Conservation (phyloP, 2,888 invertebrate genomes). For the Amiota mariae region DNA sequence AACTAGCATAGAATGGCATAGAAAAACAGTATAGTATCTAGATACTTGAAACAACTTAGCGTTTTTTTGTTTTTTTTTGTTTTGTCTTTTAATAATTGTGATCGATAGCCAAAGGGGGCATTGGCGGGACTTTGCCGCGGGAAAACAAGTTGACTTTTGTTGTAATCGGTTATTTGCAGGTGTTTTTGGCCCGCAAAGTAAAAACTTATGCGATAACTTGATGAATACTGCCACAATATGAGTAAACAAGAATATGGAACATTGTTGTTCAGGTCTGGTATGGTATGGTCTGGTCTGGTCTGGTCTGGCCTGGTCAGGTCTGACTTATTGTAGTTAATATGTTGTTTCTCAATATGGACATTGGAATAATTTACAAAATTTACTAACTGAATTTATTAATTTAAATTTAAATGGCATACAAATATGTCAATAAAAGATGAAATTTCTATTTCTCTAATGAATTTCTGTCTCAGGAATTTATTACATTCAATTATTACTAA, state of each 20-base stretch:
- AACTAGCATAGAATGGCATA: not conserved
- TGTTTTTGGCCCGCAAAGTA: slow-evolving; percentile 19
- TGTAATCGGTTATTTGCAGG: slow-evolving; percentile 22
- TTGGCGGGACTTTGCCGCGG: slow-evolving; percentile 2
- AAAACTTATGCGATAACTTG: slow-evolving; percentile 17
- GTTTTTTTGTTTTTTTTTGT: not conserved
- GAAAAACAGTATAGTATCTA: slow-evolving; percentile 9
- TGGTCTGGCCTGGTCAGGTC: too few relatives aligned
- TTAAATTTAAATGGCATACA: not conserved
- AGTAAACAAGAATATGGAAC: slow-evolving; percentile 15
- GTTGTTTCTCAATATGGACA: not conserved
- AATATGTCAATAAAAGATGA: not conserved
- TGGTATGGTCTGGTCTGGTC: not conserved
- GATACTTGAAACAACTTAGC: slow-evolving; percentile 6
- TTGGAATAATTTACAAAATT: not conserved
- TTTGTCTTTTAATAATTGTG: not conserved
- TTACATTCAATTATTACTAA: not conserved
- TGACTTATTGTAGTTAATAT: not conserved
- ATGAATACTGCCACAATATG: not conserved
- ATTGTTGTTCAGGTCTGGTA: too few relatives aligned
- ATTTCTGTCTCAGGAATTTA: too few relatives aligned
- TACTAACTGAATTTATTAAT: not conserved
- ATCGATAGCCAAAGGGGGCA: slow-evolving; percentile 1
- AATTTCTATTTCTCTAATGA: not conserved
- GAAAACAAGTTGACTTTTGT: slow-evolving; percentile 16